Evolutionary conservation across 2,797 vertebrate genomes (phyloP).

Genomic region (Tokudaia muenninki): DNA sequence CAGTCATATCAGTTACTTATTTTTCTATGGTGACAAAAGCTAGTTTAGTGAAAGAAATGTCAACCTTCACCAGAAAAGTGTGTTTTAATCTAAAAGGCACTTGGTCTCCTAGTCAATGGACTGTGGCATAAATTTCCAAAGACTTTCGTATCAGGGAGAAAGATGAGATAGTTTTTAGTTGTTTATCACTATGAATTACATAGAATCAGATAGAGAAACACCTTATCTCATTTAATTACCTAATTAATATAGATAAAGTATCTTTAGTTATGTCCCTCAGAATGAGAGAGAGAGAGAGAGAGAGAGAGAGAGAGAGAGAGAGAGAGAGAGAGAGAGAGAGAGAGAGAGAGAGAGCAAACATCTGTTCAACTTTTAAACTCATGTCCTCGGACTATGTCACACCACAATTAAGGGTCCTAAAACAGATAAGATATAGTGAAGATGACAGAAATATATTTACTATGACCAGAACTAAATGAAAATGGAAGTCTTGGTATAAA

Average conservation of each 20-base stretch:
- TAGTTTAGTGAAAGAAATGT: neutral
- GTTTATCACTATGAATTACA: neutral
- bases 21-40: constrained; percentile 36
- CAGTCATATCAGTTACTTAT: neutral
- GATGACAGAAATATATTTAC: neutral
- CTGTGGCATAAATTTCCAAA: neutral
- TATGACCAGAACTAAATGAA: neutral
- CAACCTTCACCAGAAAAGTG: neutral
- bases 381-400: neutral
- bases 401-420: neutral
- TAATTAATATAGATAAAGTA: neutral
- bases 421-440: neutral
- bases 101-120: neutral
- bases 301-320: neutral
- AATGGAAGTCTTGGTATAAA: neutral
- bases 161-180: neutral
- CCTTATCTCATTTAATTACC: neutral
- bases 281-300: neutral
- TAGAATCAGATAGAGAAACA: neutral
- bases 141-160: neutral
- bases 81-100: neutral
- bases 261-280: neutral
- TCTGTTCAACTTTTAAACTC: neutral
- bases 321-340: neutral
- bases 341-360: neutral